phyloP scores from a whole-genome alignment of 1,140 invertebrate genomes.

The Trachymyrmex cornetzi region DNA sequence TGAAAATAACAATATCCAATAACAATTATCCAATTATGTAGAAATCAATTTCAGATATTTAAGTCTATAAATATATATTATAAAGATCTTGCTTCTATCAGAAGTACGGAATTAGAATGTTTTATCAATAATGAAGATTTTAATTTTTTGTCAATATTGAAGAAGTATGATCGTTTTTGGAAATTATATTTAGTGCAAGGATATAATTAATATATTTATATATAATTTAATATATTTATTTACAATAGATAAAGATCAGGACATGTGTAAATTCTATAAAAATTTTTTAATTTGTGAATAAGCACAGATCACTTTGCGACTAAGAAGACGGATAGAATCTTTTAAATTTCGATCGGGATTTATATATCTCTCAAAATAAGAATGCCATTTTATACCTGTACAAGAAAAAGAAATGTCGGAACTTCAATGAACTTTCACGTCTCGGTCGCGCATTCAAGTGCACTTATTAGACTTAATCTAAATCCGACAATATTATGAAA shows the following conservation, averaged over 20 bases:
- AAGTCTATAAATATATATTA: neutral
- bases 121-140: no score
- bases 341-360: neutral
- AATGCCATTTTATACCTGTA: neutral
- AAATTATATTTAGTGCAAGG: neutral
- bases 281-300: neutral
- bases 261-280: neutral
- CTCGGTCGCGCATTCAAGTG: neutral
- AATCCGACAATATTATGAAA: slow-evolving; percentile 1
- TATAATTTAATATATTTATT: no score
- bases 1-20: neutral
- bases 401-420: neutral
- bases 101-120: neutral
- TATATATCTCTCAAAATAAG: slow-evolving; percentile 3
- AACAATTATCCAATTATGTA: neutral
- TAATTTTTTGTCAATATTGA: neutral
- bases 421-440: slow-evolving; percentile 35
- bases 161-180: neutral
- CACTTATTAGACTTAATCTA: slow-evolving; percentile 28
- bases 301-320: neutral
- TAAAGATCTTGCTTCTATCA: neutral
- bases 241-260: neutral
- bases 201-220: neutral
- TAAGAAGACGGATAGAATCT: neutral
- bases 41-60: neutral